Evolutionary conservation across 2,888 invertebrate species (phyloP).

Genomic region (Laspeyria flexula): DNA sequence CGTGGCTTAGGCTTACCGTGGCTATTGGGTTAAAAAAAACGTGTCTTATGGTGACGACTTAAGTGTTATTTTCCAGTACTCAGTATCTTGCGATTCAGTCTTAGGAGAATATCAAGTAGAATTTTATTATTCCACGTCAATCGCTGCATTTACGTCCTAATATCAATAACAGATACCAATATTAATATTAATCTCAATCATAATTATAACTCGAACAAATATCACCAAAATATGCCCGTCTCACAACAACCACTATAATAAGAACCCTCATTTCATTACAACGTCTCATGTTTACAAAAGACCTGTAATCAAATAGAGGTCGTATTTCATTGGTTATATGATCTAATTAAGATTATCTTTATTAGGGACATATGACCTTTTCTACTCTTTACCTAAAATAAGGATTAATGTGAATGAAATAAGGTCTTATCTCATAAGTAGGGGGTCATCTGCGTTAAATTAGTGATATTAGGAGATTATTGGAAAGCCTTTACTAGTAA

Average conservation of each 20-base stretch:
- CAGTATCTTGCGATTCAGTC: too few species aligned
- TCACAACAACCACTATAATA: background rate
- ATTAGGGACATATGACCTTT: slow-evolving; percentile 24
- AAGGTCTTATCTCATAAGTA: slow-evolving; percentile 2
- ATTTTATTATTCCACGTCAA: too few species aligned
- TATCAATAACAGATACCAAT: too few species aligned
- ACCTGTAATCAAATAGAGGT: slow-evolving; percentile 35
- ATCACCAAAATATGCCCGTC: background rate
- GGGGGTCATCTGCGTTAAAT: background rate
- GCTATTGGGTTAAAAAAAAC: too few species aligned
- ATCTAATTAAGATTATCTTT: slow-evolving; percentile 46
- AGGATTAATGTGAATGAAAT: slow-evolving; percentile 16
- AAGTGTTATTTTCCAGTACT: too few species aligned
- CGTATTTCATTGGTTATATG: slow-evolving; percentile 27
- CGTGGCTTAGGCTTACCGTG: too few species aligned
- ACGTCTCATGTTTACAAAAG: slow-evolving; percentile 9
- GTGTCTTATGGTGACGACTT: too few species aligned
- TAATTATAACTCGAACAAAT: slow-evolving; percentile 1
- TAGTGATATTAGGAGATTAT: background rate
- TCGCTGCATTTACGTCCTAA: too few species aligned
- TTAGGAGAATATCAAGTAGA: too few species aligned
- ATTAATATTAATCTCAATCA: background rate
- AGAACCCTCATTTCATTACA: background rate
- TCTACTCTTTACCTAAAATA: slow-evolving; percentile 12
- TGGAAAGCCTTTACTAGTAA: background rate